These are phyloP conservation scores for Gopherus flavomarginatus DNA, from an alignment of 2,113 vertebrate genomes.

Conservation along the genomic window DNA sequence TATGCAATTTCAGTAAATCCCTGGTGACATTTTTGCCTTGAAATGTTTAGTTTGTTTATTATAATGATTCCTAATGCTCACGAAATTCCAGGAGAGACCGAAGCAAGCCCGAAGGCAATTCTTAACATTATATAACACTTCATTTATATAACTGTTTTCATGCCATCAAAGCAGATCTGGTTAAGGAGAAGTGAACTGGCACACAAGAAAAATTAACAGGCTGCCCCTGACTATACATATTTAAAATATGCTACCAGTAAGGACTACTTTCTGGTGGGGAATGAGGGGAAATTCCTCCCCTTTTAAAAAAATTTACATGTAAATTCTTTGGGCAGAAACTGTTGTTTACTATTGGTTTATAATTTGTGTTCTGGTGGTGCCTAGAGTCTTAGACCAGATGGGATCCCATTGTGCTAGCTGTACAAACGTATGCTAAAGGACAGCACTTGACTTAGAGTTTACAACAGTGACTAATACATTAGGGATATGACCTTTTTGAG, in stretches of 20 bases:
- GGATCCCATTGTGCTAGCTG: not conserved
- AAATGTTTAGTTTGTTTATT: slow-evolving; percentile 3
- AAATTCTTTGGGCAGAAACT: not conserved
- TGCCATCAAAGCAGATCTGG: not conserved
- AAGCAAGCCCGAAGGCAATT: not conserved
- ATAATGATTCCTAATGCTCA: not conserved
- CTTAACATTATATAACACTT: not conserved
- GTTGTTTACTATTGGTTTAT: not conserved
- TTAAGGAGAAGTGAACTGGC: not conserved
- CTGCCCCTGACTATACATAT: not conserved
- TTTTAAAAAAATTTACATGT: not conserved
- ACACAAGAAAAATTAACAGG: not conserved
- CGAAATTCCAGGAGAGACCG: not conserved
- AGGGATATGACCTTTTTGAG: not conserved
- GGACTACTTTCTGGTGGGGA: not conserved
- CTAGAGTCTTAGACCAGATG: not conserved
- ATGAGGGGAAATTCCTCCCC: not conserved
- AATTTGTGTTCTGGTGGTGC: not conserved
- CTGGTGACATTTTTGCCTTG: not conserved
- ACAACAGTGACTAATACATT: not conserved
- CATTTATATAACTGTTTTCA: not conserved
- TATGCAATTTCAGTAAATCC: not conserved
- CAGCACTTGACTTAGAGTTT: not conserved
- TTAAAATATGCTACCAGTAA: not conserved
- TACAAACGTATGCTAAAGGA: not conserved